Evolutionary conservation across 2,797 vertebrate genomes (phyloP).

Genomic region (Gymnocypris eckloni): DNA sequence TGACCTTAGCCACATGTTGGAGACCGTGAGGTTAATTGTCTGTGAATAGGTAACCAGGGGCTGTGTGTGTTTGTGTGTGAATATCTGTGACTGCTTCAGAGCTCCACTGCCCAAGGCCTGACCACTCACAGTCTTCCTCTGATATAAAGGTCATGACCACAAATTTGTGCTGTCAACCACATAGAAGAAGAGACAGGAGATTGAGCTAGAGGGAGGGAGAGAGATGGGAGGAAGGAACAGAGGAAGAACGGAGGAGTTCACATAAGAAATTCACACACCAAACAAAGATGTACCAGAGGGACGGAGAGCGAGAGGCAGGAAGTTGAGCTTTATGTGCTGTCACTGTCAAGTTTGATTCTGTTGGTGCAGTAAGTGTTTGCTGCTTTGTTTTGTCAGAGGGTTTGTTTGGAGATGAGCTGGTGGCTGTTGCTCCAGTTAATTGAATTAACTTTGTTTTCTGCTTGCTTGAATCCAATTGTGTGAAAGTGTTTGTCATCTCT

Average conservation of each 20-base stretch:
- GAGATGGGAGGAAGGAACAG: slow-evolving; percentile 9
- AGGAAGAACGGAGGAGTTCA: background rate
- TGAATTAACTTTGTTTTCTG: slow-evolving; percentile 70
- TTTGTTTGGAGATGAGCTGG: slow-evolving; percentile 54
- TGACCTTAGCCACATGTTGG: slow-evolving; percentile 28
- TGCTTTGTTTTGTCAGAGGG: slow-evolving; percentile 26
- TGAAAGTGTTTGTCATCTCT: background rate
- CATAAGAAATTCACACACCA: slow-evolving; percentile 13
- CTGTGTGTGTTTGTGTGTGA: slow-evolving; percentile 1
- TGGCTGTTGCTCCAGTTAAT: slow-evolving; percentile 72
- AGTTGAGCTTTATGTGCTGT: slow-evolving; percentile 13
- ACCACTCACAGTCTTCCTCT: slow-evolving; percentile 6
- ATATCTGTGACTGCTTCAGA: slow-evolving; percentile 16
- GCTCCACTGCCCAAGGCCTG: background rate
- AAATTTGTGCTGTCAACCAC: slow-evolving; percentile 41
- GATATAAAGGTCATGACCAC: slow-evolving; percentile 41
- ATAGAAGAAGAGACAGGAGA: slow-evolving; percentile 20
- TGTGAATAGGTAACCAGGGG: slow-evolving; percentile 5
- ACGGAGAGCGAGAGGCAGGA: background rate
- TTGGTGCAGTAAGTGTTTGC: background rate
- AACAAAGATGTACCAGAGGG: slow-evolving; percentile 13
- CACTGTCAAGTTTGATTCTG: slow-evolving; percentile 31
- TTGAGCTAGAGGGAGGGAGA: slow-evolving; percentile 6
- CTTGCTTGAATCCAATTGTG: slow-evolving; percentile 27
- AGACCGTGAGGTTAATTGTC: slow-evolving; percentile 16